A percentile compares a stretch with the other conserved stretches of the same genome.
phyloP scores from a whole-genome alignment of 2,888 invertebrate species.

The Volucella zonaria region DNA sequence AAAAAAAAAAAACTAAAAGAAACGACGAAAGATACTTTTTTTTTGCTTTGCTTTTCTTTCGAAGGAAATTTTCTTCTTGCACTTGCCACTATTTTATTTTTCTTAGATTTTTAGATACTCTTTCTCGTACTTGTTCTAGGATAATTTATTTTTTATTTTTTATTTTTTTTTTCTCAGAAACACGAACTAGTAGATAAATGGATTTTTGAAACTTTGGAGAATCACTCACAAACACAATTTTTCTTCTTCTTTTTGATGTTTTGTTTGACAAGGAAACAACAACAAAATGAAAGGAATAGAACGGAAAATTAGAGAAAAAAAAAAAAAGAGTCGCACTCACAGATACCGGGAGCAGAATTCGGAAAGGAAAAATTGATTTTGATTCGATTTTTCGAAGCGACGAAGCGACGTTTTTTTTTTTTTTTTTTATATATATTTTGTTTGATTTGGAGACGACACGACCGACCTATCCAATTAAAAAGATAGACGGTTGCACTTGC shows the following conservation, averaged over 20 bases:
- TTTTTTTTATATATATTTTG: conserved; percentile 29
- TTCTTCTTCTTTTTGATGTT: conserved; percentile 40
- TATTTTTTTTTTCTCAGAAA: conserved; percentile 25
- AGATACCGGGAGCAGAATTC: conserved; percentile 41
- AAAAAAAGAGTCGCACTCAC: conserved; percentile 38
- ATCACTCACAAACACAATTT: conserved; percentile 34
- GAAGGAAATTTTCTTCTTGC: conserved; percentile 50
- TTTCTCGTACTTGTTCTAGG: conserved; percentile 25
- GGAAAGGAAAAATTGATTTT: conserved; percentile 4
- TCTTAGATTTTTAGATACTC: conserved; percentile 10
- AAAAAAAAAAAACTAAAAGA: conserved; percentile 6
- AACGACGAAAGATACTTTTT: conserved; percentile 44
- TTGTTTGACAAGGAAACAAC: conserved; percentile 64
- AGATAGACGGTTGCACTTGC: conserved; percentile 23
- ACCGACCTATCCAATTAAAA: conserved; percentile 59
- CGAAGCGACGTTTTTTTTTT: conserved; percentile 13
- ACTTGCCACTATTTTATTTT: conserved; percentile 42
- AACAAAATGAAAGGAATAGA: conserved; percentile 25
- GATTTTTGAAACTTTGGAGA: conserved; percentile 29
- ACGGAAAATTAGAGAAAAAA: too few relatives aligned
- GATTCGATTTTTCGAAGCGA: conserved; percentile 27
- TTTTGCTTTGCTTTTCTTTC: background rate
- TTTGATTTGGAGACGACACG: conserved; percentile 26
- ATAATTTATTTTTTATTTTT: background rate
- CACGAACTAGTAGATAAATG: conserved; percentile 47